Percentiles rank a stretch among this genome's conserved stretches.
These are phyloP conservation scores for Zaprionus ghesquierei DNA, from an alignment of 1,140 invertebrate species.

Conservation along the genomic window DNA sequence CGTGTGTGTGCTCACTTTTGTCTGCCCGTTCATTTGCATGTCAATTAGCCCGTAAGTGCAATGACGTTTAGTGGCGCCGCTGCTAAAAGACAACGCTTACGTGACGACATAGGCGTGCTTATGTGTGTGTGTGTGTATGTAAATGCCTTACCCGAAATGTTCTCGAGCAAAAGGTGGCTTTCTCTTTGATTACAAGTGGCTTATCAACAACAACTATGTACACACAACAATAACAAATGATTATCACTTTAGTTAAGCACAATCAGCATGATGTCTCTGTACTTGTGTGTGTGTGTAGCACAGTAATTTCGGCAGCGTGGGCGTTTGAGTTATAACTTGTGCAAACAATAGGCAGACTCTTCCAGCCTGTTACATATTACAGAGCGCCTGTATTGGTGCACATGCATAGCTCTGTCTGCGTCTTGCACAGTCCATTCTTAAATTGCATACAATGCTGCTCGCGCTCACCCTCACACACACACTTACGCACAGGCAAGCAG, in stretches of 20 bases:
- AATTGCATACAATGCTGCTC: slow-evolving; percentile 20
- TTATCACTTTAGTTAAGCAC: slow-evolving; percentile 27
- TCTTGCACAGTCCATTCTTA: slow-evolving; percentile 28
- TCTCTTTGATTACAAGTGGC: slow-evolving; percentile 37
- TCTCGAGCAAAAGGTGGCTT: slow-evolving; percentile 16
- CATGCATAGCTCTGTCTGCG: slow-evolving; percentile 8
- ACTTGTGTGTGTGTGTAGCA: background rate
- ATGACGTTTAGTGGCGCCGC: slow-evolving; percentile 6
- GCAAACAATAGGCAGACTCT: background rate
- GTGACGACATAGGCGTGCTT: background rate
- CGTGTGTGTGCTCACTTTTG: background rate
- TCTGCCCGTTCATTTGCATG: background rate
- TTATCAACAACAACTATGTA: slow-evolving; percentile 32
- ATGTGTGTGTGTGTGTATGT: background rate
- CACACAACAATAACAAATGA: slow-evolving; percentile 19
- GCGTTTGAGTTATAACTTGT: slow-evolving; percentile 10
- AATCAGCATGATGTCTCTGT: slow-evolving; percentile 26
- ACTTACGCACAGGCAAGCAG: background rate
- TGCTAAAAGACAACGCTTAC: background rate
- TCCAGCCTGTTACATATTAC: background rate
- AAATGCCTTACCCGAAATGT: background rate
- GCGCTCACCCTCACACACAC: background rate
- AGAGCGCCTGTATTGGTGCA: background rate
- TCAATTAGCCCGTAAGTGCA: slow-evolving; percentile 3
- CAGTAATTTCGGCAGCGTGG: background rate